Evolutionary conservation across 2,888 invertebrate species (phyloP), one percentile per base, ranked within the genome.

Genomic region (Itoplectis maculator): DNA sequence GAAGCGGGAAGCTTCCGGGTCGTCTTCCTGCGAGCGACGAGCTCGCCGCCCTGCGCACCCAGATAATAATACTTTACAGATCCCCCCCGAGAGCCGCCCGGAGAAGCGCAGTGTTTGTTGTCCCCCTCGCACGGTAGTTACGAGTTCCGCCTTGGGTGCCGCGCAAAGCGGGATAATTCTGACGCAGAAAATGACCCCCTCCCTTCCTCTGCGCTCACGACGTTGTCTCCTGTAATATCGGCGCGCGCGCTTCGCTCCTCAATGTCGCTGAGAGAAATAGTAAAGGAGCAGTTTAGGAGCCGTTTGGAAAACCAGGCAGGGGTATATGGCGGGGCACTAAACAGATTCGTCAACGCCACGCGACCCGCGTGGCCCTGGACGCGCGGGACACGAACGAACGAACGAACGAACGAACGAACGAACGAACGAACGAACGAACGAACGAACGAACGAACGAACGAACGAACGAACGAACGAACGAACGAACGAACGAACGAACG

Each of bases 281-380:
- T 15, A 49, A 66, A 73, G 70, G 69, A 76, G 79, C 72, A 82
- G 79, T 74, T 69, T 65, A 56, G 74, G 56, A 79, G 79, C 56
- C 63, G 76, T 54, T 73, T 76, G 72, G 68, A 37, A 78, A 82
- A 79, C 76, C 82, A 82, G 82, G 72, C 82, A 73, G 82, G 76
- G 79, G 82, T 82, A 82, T 82, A 82, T 69, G 82, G 56, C 79
- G 79, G 82, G 84, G 85, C 82, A 70, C 84, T 86, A 86, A 87
- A 89, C 87, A 88, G 88, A 90, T 89, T 87, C 88, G 88, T 90
- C 90, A 88, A 86, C 86, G 90, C 88, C 91, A 90, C 91, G 91
- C 91, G 91, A 89, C 89, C 86, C 72, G 72, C 69, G 54, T 82
- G 80, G 29, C 87, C 88, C 86, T 85, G 86, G 83, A 74, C 68